Conservation (phyloP, 1,140 invertebrate genomes). For the Drosophila novamexicana region DNA sequence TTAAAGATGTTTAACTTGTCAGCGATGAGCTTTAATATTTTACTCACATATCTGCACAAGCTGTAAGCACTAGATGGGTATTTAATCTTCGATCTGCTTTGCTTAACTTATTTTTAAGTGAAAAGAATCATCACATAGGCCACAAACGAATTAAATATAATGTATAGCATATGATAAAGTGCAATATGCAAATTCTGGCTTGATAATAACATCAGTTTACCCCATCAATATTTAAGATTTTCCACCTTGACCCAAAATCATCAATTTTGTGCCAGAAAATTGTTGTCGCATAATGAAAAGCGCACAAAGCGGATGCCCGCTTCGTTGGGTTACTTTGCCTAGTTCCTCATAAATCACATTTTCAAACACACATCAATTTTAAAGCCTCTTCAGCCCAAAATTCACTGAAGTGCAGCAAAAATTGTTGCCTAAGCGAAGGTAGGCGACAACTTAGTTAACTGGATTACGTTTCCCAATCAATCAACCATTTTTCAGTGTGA, state of each 20-base stretch:
- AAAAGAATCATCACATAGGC: too few relatives aligned
- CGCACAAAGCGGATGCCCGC: not conserved
- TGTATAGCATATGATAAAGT: too few relatives aligned
- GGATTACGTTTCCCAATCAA: conserved; percentile 36
- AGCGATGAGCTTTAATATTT: too few relatives aligned
- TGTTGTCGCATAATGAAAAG: conserved; percentile 43
- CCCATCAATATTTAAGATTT: conserved; percentile 5
- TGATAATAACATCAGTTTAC: not conserved
- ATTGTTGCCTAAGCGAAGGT: not conserved
- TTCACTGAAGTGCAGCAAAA: not conserved
- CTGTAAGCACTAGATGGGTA: too few relatives aligned
- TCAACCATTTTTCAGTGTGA: conserved; percentile 33
- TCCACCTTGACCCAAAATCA: conserved; percentile 38
- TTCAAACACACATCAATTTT: conserved; percentile 39
- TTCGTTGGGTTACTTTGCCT: conserved; percentile 19
- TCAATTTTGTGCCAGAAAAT: conserved; percentile 32
- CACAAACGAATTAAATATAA: too few relatives aligned
- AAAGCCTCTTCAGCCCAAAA: conserved; percentile 10
- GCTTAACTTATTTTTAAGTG: too few relatives aligned
- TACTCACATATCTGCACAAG: too few relatives aligned
- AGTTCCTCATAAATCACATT: conserved; percentile 45
- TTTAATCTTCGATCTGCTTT: too few relatives aligned
- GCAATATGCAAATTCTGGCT: not conserved
- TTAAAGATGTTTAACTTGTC: too few relatives aligned
- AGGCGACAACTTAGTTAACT: conserved; percentile 27